A percentile compares a stretch with the other conserved stretches of the same genome.
These are phyloP conservation scores for Ascaphus truei DNA, from an alignment of 2,113 vertebrate species.

Conservation along the genomic window DNA sequence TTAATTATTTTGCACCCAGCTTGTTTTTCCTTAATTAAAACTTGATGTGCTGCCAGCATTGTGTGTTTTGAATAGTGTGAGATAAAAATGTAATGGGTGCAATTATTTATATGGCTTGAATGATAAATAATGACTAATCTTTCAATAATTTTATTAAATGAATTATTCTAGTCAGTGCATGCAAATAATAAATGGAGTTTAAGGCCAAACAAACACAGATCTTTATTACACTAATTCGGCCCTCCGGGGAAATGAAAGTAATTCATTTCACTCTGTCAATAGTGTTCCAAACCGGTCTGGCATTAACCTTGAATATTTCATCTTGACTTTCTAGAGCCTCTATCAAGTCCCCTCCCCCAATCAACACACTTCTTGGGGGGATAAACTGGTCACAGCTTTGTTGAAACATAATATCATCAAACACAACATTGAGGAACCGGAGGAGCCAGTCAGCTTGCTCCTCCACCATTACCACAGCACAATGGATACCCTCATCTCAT, in stretches of 20 bases:
- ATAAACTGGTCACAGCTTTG: too few species aligned
- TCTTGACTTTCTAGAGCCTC: too few species aligned
- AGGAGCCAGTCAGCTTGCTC: too few species aligned
- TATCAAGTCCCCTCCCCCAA: too few species aligned
- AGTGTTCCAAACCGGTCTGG: not conserved
- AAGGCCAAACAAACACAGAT: not conserved
- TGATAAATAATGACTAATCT: conserved; percentile 27
- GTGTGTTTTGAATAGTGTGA: conserved; percentile 7
- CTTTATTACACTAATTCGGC: conserved; percentile 8
- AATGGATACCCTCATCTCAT: too few species aligned
- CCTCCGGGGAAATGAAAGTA: conserved; percentile 14
- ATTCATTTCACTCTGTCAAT: conserved; percentile 28
- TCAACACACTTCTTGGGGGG: too few species aligned
- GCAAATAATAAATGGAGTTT: conserved; percentile 7
- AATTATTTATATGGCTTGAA: conserved; percentile 26
- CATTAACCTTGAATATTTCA: conserved; percentile 27
- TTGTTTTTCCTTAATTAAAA: conserved; percentile 22
- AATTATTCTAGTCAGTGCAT: not conserved
- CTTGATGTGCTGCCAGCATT: conserved; percentile 27
- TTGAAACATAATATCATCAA: too few species aligned
- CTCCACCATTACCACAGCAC: too few species aligned
- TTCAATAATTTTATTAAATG: conserved; percentile 17
- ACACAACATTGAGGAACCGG: too few species aligned
- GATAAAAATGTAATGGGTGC: conserved; percentile 19
- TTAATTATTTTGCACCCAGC: not conserved